phyloP scores from a whole-genome alignment of 2,113 vertebrate species.

The Caretta caretta region DNA sequence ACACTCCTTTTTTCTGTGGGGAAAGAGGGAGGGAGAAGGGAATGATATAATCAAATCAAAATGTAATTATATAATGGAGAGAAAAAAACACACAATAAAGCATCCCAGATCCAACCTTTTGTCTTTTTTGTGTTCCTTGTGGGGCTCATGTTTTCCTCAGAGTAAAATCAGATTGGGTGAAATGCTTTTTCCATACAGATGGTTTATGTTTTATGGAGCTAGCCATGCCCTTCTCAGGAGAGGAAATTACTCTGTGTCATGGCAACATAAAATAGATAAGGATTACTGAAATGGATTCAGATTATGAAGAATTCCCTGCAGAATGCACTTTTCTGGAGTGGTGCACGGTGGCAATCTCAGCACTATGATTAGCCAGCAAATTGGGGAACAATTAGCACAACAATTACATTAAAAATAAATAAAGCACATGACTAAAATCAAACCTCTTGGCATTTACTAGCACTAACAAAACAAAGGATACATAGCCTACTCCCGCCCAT shows the following conservation, averaged over 20 bases:
- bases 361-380: slow-evolving; percentile 39
- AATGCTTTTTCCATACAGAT: slow-evolving; percentile 26
- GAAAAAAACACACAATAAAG: neutral
- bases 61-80: neutral
- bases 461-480: slow-evolving; percentile 47
- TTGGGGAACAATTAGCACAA: slow-evolving; percentile 60
- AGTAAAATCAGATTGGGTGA: slow-evolving; percentile 23
- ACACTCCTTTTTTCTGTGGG: neutral
- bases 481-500: slow-evolving; percentile 48
- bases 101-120: neutral
- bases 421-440: slow-evolving; percentile 30
- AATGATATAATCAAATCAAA: neutral
- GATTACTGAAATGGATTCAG: neutral
- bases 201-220: neutral
- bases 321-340: slow-evolving; percentile 28
- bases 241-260: slow-evolving; percentile 5
- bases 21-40: neutral
- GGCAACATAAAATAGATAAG: slow-evolving; percentile 33
- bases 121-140: neutral
- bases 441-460: slow-evolving; percentile 38
- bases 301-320: slow-evolving; percentile 30
- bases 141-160: neutral
- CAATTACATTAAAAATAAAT: slow-evolving; percentile 35
- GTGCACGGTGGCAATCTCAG: slow-evolving; percentile 7
- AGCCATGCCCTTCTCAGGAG: neutral